Percentiles rank a stretch among this genome's conserved stretches.
phyloP scores from a whole-genome alignment of 2,888 invertebrate species.

The Zele albiditarsus region DNA sequence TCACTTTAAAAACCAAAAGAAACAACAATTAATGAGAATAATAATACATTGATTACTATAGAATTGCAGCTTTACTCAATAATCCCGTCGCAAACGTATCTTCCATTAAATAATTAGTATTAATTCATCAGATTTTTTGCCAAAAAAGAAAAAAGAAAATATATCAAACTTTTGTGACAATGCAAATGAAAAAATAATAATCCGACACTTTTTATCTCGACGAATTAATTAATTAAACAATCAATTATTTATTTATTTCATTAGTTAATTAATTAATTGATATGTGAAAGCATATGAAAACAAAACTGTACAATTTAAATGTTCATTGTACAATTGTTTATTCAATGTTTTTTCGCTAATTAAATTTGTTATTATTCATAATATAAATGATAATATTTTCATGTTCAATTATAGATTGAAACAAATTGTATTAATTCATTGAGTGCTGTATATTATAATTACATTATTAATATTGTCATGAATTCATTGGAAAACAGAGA shows the following conservation, averaged over 20 bases:
- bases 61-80: slow-evolving; percentile 36
- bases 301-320: slow-evolving; percentile 20
- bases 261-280: slow-evolving; percentile 14
- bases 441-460: slow-evolving; percentile 41
- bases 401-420: slow-evolving; percentile 51
- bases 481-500: neutral
- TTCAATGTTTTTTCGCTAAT: slow-evolving; percentile 42
- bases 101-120: slow-evolving; percentile 44
- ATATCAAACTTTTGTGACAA: slow-evolving; percentile 17
- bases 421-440: slow-evolving; percentile 41
- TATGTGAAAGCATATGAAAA: slow-evolving; percentile 27
- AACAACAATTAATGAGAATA: slow-evolving; percentile 5
- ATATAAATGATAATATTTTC: slow-evolving; percentile 41
- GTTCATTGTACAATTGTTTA: slow-evolving; percentile 1
- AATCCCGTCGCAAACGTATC: slow-evolving; percentile 32
- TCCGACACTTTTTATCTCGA: slow-evolving; percentile 39
- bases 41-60: neutral
- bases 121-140: slow-evolving; percentile 35
- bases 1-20: neutral
- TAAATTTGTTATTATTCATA: slow-evolving; percentile 51
- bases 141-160: slow-evolving; percentile 39
- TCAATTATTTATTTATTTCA: too few relatives aligned
- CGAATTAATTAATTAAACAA: too few relatives aligned
- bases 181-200: slow-evolving; percentile 26
- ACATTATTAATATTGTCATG: neutral